Evolutionary conservation across 1,140 invertebrate genomes (phyloP).

Genomic region (Bombus confusus): DNA sequence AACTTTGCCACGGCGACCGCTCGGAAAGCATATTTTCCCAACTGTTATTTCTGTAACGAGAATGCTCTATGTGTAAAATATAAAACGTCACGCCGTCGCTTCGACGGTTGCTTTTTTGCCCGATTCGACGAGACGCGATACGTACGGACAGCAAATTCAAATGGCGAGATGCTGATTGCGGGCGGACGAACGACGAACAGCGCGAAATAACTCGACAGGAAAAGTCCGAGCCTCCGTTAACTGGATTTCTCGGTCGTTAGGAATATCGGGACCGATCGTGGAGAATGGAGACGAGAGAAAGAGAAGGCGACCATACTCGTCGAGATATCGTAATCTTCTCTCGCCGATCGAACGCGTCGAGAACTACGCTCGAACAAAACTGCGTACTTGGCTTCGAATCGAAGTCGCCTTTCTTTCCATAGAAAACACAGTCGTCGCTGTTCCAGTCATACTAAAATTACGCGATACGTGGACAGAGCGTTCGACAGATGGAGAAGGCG

Average conservation of each 20-base stretch:
- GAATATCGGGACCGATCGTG: not conserved
- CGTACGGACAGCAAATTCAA: not conserved
- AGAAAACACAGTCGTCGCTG: slow-evolving; percentile 14
- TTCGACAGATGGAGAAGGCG: slow-evolving; percentile 54
- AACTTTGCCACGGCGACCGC: not conserved
- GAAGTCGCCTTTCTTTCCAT: not conserved
- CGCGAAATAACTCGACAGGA: not conserved
- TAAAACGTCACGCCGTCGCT: not conserved
- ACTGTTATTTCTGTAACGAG: not conserved
- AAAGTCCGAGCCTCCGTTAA: not conserved
- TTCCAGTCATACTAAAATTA: slow-evolving; percentile 58
- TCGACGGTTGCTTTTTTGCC: not conserved
- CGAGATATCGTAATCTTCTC: no score
- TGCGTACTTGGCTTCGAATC: not conserved
- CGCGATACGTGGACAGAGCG: slow-evolving; percentile 38
- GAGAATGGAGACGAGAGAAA: not conserved
- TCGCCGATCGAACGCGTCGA: no score
- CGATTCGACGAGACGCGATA: not conserved
- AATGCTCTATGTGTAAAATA: not conserved
- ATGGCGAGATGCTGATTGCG: not conserved
- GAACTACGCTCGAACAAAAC: not conserved
- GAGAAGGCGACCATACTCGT: not conserved
- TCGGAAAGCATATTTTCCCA: no score
- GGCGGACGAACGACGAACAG: not conserved
- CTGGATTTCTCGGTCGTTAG: not conserved